Conservation (phyloP, 2,113 vertebrate species). For the Athene cunicularia region DNA sequence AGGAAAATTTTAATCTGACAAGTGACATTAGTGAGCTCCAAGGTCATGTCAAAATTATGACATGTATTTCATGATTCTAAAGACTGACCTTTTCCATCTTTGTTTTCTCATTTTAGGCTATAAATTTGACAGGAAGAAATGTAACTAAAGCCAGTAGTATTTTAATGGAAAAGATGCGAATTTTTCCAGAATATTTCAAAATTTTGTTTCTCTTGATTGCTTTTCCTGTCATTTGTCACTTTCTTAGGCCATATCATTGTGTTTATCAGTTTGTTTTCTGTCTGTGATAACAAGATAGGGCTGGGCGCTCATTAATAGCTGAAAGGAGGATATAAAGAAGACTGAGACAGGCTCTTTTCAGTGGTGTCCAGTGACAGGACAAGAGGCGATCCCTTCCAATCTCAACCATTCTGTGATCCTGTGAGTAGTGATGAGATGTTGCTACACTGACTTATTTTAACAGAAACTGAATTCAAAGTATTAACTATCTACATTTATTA, state of each 20-base stretch:
- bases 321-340: background rate
- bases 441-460: background rate
- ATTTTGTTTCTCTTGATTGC: background rate
- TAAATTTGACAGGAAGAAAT: background rate
- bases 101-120: background rate
- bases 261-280: background rate
- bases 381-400: background rate
- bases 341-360: background rate
- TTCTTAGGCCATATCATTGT: background rate
- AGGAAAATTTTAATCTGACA: background rate
- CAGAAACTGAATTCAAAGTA: background rate
- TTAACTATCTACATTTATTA: background rate
- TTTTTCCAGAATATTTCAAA: background rate
- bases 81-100: background rate
- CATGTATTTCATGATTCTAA: background rate
- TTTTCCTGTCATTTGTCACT: background rate
- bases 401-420: background rate
- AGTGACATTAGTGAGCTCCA: background rate
- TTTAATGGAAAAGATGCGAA: background rate
- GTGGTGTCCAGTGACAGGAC: background rate
- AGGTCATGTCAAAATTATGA: background rate
- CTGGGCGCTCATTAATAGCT: background rate
- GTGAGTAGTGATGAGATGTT: background rate
- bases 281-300: background rate
- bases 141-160: background rate